phyloP scores from a whole-genome alignment of 2,113 vertebrate genomes.

The Irena cyanogastra region DNA sequence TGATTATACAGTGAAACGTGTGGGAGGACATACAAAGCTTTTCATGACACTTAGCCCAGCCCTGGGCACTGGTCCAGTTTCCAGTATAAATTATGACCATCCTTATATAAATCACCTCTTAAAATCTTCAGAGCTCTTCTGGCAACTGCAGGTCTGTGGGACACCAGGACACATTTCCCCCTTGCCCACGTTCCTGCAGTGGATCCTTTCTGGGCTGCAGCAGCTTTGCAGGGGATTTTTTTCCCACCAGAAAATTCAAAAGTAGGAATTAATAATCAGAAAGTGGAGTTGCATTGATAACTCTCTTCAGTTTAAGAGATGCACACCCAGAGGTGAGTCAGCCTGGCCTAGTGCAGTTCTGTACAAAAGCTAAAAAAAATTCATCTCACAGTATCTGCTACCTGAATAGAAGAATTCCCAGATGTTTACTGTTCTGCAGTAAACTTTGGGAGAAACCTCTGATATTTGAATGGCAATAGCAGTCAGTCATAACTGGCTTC shows the following conservation, averaged over 20 bases:
- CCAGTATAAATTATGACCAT: background rate
- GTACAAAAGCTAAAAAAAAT: background rate
- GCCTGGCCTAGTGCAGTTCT: background rate
- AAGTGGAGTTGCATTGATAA: background rate
- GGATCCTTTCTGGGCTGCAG: background rate
- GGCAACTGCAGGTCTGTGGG: background rate
- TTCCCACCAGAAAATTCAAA: background rate
- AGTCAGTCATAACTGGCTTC: background rate
- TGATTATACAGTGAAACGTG: background rate
- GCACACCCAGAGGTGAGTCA: accelerated
- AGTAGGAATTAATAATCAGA: background rate
- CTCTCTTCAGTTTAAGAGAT: background rate
- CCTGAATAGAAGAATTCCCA: background rate
- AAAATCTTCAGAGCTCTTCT: background rate
- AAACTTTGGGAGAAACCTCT: accelerated
- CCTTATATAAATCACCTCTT: background rate
- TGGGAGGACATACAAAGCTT: background rate
- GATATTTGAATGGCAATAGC: background rate
- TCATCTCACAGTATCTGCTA: background rate
- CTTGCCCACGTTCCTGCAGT: background rate
- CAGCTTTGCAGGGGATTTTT: background rate
- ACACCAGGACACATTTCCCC: background rate
- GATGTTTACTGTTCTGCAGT: background rate
- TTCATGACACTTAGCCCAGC: background rate
- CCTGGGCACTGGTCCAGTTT: background rate